Evolutionary conservation across 2,113 vertebrate species (phyloP).

Genomic region (Regulus satrapa): DNA sequence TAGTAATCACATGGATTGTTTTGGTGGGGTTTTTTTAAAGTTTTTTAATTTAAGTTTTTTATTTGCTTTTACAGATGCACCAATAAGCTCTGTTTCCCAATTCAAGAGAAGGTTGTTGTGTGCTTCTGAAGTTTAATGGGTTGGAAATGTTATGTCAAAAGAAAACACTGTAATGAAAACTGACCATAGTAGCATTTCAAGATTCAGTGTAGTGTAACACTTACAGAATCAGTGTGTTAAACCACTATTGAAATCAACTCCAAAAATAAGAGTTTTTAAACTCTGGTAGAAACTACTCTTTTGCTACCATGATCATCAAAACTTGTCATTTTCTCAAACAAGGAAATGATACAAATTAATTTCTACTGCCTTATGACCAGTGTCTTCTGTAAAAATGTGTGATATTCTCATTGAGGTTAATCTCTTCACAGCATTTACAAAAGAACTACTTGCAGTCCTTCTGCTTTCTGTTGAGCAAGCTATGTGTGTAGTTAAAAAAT

Average conservation of each 20-base stretch:
- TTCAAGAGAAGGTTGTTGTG: not conserved
- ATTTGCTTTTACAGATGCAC: not conserved
- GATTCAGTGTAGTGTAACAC: not conserved
- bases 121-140: conserved; percentile 6
- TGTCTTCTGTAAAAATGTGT: not conserved
- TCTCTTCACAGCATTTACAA: not conserved
- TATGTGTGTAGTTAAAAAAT: not conserved
- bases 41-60: not conserved
- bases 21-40: too few species aligned
- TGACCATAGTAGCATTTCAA: conserved; percentile 11
- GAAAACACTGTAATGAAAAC: conserved; percentile 29
- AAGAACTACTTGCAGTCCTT: not conserved
- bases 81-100: not conserved
- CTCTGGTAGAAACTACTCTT: not conserved
- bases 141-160: conserved; percentile 20
- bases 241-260: not conserved
- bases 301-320: not conserved
- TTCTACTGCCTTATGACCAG: not conserved
- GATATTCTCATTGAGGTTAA: not conserved
- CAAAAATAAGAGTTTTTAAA: not conserved
- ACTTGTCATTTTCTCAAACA: not conserved
- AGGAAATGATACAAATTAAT: not conserved
- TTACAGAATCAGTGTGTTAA: not conserved
- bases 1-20: not conserved
- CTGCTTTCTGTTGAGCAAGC: not conserved